Percentiles rank a stretch among this genome's conserved stretches.
Evolutionary conservation across 1,140 invertebrate species (phyloP).

Genomic region (Macrocentrus cingulum): DNA sequence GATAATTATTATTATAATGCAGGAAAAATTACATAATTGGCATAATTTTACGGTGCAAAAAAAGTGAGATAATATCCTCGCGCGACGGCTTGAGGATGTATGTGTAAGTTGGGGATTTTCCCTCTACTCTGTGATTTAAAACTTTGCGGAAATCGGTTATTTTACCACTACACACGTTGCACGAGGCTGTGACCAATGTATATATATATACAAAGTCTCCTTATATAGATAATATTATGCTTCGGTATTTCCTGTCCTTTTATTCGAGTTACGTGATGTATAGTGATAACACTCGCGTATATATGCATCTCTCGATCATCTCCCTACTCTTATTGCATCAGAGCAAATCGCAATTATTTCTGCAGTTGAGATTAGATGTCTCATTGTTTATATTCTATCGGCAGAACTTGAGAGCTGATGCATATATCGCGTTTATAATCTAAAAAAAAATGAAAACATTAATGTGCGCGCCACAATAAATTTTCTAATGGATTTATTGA

Average conservation of each 20-base stretch:
- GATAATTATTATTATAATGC: too few species aligned
- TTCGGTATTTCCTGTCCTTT: conserved; percentile 24
- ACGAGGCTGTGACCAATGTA: conserved; percentile 6
- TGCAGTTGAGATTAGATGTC: too few species aligned
- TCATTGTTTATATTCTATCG: not conserved
- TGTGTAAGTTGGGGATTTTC: not conserved
- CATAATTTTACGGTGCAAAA: too few species aligned
- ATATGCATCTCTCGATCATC: not conserved
- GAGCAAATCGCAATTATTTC: too few species aligned
- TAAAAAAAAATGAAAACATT: not conserved
- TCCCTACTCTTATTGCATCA: too few species aligned
- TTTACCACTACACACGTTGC: conserved; percentile 7
- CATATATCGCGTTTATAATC: not conserved
- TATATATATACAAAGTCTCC: not conserved
- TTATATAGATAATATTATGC: too few species aligned
- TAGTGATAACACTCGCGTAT: not conserved
- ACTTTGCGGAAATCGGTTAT: not conserved
- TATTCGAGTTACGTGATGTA: conserved; percentile 4
- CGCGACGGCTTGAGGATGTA: too few species aligned
- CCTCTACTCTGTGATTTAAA: not conserved
- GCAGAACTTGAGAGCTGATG: not conserved
- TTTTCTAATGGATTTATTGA: not conserved
- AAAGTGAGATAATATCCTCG: too few species aligned
- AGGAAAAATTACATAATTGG: too few species aligned
- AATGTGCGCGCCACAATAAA: not conserved